A percentile compares a stretch with the other conserved stretches of the same genome.
phyloP scores from a whole-genome alignment of 1,140 invertebrate genomes.

The Drosophila kurseongensis region DNA sequence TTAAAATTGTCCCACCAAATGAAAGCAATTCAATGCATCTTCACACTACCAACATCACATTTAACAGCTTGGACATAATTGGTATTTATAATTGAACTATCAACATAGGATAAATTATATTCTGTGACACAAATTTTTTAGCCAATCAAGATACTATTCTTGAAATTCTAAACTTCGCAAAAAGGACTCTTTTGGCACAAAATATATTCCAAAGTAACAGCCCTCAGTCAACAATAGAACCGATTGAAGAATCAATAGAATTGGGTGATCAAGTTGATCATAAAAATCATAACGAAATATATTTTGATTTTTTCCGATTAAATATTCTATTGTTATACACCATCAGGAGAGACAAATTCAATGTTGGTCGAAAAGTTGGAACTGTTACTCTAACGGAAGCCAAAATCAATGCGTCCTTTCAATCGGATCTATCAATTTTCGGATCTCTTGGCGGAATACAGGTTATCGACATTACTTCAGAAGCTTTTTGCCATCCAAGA shows the following conservation, averaged over 20 bases:
- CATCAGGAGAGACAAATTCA: conserved; percentile 89
- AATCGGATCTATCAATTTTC: conserved; percentile 88
- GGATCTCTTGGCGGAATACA: conserved; percentile 96
- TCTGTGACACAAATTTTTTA: too few relatives aligned
- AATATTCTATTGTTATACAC: conserved; percentile 94
- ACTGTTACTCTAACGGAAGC: conserved; percentile 96
- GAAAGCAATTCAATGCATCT: conserved; percentile 86
- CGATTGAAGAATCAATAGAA: conserved; percentile 12
- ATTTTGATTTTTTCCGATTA: conserved; percentile 96
- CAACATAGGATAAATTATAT: too few relatives aligned
- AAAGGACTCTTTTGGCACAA: conserved; percentile 88
- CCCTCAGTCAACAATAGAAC: conserved; percentile 23
- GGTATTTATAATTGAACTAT: conserved; percentile 85
- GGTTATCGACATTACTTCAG: conserved; percentile 94
- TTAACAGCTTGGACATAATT: conserved; percentile 97
- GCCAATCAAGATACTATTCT: conserved; percentile 98
- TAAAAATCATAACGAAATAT: conserved; percentile 88
- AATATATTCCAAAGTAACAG: conserved; percentile 74
- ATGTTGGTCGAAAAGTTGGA: conserved; percentile 94
- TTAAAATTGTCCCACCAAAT: conserved; percentile 88
- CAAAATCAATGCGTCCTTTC: conserved; percentile 94
- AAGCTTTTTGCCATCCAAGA: conserved; percentile 92
- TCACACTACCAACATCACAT: conserved; percentile 93
- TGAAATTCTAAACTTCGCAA: conserved; percentile 94
- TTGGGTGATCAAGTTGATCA: conserved; percentile 20